Evolutionary conservation across 2,113 vertebrate species (phyloP).

Genomic region (Falcunculus frontatus): DNA sequence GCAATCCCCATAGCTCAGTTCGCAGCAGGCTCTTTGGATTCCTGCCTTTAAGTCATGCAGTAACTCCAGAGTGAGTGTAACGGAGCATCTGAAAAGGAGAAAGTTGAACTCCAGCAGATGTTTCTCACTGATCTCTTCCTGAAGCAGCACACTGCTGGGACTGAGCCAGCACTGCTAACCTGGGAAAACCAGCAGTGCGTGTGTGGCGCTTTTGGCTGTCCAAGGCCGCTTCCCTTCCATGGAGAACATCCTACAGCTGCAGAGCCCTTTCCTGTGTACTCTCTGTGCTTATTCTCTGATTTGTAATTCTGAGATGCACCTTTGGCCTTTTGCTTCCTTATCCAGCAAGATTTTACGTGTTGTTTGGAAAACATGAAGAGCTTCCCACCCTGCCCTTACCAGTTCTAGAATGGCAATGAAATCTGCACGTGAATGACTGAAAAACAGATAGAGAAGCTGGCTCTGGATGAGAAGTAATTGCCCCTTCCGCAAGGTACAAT

Average conservation of each 20-base stretch:
- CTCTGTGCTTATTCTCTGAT: neutral
- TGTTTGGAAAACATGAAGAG: neutral
- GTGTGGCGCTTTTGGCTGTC: neutral
- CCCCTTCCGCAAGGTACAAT: neutral
- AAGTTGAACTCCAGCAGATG: neutral
- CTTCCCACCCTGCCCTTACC: neutral
- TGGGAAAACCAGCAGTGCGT: neutral
- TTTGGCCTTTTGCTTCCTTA: neutral
- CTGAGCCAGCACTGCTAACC: neutral
- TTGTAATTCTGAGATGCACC: neutral
- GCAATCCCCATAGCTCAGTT: neutral
- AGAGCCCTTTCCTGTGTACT: neutral
- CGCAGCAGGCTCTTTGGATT: slow-evolving; percentile 13
- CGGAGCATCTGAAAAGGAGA: neutral
- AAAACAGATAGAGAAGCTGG: neutral
- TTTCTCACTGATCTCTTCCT: neutral
- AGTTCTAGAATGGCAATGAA: neutral
- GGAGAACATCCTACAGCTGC: neutral
- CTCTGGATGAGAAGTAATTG: neutral
- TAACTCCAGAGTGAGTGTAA: neutral
- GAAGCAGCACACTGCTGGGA: neutral
- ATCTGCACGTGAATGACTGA: neutral
- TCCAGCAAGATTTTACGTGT: neutral
- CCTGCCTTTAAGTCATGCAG: neutral
- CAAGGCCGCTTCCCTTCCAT: neutral